Conservation (phyloP, 35 echinoderm and acorn worm species). For the Patiria miniata region DNA sequence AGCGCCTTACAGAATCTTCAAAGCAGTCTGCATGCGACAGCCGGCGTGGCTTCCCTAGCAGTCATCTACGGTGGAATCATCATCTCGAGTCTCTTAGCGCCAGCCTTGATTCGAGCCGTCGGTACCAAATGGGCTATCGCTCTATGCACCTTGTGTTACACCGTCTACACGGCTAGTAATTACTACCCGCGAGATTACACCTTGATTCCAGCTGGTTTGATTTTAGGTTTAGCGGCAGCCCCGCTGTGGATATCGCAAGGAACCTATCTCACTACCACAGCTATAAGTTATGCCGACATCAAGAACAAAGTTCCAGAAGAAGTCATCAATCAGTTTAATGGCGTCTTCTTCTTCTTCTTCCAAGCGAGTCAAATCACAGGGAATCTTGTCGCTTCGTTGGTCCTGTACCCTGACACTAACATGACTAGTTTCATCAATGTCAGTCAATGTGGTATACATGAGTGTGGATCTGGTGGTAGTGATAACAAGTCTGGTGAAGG, state of each 20-base stretch:
- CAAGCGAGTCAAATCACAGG: constrained; percentile 84
- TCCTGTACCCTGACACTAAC: background rate
- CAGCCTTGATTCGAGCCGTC: constrained; percentile 61
- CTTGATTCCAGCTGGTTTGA: constrained; percentile 61
- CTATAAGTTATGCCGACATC: constrained; percentile 68
- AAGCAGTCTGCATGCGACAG: constrained; percentile 68
- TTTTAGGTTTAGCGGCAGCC: constrained; percentile 74
- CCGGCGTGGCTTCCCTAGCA: constrained; percentile 70
- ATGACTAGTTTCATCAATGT: background rate
- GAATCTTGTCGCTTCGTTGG: constrained; percentile 64
- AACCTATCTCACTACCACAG: constrained; percentile 90
- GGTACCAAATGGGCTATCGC: constrained; percentile 83
- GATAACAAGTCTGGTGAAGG: background rate
- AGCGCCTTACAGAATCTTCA: constrained; percentile 83
- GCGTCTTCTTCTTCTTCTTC: constrained; percentile 84
- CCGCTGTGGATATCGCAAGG: constrained; percentile 88
- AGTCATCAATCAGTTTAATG: constrained; percentile 95
- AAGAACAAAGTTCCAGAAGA: constrained; percentile 73
- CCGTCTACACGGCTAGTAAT: constrained; percentile 64
- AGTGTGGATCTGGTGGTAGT: background rate
- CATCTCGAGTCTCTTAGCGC: constrained; percentile 70
- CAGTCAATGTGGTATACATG: background rate
- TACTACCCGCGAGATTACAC: constrained; percentile 59
- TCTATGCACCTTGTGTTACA: constrained; percentile 46
- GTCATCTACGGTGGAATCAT: constrained; percentile 72